Evolutionary conservation across 1,140 invertebrate genomes (phyloP), one percentile per base, ranked within the genome.

Genomic region (Drosophila kohkoa): DNA sequence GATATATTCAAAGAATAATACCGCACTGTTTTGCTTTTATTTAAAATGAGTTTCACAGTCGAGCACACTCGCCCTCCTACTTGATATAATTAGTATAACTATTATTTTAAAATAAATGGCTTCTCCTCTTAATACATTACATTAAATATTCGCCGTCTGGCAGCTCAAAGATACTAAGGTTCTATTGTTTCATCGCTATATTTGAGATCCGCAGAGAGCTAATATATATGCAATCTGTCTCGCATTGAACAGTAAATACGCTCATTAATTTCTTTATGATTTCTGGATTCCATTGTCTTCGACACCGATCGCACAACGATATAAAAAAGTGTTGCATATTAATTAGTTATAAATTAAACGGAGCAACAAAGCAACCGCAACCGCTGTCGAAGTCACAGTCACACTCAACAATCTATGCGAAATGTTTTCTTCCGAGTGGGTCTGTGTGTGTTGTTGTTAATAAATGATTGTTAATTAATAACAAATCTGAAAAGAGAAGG

Each of bases 381-480:
- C 32, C 11, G 20, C 20, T 25, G 20, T 25, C 20, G 20, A 25
- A 55, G 8, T 28, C 30, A 1, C 43, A 35, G 52, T 55, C 30
- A 11, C 11, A 41, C 38, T 41, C 11, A n/a, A 43, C n/a, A 43
- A 13, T 43, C 41, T 43, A 43, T 43, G 41, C 41, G 41, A 43
- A 13, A 13, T 43, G 41, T 13, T 43, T 43, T 43, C 41, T 43
- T 43, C 41, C 41, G 43, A 60, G 60, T 64, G 20, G 20, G 20
- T 25, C 20, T 25, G 46, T 60, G 65, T 67, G 38, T 38, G 59
- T 15, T n/a, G 35, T 71, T 43, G 62, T 64, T 82, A 79, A 82
- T 82, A 82, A 86, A 86, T 86, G 78, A 70, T 65, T 79, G 67
- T 74, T 86, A 86, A 86, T 86, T 86, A 86, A 86, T 86, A 82